Evolutionary conservation across 2,888 invertebrate species (phyloP).

Genomic region (Hirtodrosophila histrioides): DNA sequence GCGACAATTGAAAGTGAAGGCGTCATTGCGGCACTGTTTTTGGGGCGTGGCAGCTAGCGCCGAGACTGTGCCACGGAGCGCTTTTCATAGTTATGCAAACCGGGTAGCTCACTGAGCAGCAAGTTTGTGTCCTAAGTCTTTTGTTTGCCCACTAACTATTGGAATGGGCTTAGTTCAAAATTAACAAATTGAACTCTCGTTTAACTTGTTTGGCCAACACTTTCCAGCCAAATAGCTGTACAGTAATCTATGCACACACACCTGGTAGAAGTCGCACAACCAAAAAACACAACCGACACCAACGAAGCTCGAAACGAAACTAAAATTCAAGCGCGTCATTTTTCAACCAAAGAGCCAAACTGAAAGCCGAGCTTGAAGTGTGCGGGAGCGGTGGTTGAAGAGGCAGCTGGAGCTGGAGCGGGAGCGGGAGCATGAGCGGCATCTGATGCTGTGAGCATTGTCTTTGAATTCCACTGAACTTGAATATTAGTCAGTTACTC

Average conservation of each 20-base stretch:
- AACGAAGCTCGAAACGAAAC: slow-evolving; percentile 72
- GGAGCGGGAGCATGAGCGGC: slow-evolving; percentile 19
- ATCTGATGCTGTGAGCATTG: slow-evolving; percentile 16
- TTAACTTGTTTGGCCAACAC: slow-evolving; percentile 36
- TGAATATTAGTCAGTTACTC: slow-evolving; percentile 65
- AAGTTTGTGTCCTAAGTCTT: slow-evolving; percentile 73
- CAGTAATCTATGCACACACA: slow-evolving; percentile 21
- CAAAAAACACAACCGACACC: slow-evolving; percentile 53
- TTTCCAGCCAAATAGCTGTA: not conserved
- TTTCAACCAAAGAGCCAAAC: slow-evolving; percentile 12
- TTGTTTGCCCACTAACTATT: slow-evolving; percentile 34
- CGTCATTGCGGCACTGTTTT: slow-evolving; percentile 28
- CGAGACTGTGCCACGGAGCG: slow-evolving; percentile 3
- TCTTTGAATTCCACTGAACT: slow-evolving; percentile 64
- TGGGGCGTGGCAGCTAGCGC: slow-evolving; percentile 30
- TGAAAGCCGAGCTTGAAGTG: slow-evolving; percentile 7
- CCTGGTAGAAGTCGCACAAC: slow-evolving; percentile 19
- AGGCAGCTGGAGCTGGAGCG: slow-evolving; percentile 24
- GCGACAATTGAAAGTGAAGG: slow-evolving; percentile 50
- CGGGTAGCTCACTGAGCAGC: not conserved
- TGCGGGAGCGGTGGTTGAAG: slow-evolving; percentile 3
- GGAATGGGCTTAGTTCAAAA: slow-evolving; percentile 17
- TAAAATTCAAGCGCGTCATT: slow-evolving; percentile 61
- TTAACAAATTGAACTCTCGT: slow-evolving; percentile 23
- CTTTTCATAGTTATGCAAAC: slow-evolving; percentile 41